These are phyloP conservation scores for Apis florea DNA, from an alignment of 1,140 invertebrate species.

Conservation along the genomic window DNA sequence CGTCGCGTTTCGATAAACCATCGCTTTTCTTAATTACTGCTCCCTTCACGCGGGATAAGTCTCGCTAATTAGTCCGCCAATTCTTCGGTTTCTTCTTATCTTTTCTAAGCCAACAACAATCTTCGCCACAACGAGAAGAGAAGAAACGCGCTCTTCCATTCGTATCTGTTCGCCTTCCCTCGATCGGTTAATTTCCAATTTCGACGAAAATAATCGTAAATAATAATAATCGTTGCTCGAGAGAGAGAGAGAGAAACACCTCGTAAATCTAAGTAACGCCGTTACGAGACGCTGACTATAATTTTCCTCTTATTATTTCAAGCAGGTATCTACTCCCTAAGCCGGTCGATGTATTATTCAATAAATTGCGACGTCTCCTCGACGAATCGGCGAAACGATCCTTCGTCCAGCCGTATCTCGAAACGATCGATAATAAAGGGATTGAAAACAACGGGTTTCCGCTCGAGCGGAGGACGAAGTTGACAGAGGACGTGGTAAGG, in stretches of 20 bases:
- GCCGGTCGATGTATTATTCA: neutral
- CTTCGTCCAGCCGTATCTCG: neutral
- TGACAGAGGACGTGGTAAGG: neutral
- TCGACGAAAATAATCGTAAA: neutral
- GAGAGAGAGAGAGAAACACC: no score
- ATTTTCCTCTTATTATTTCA: constrained; percentile 1
- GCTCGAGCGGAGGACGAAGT: neutral
- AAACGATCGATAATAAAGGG: neutral
- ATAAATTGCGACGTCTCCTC: neutral
- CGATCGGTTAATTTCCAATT: constrained; percentile 11
- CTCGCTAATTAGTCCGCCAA: constrained; percentile 50
- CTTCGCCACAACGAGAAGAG: no score
- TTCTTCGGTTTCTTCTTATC: neutral
- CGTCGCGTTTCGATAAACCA: constrained; percentile 55
- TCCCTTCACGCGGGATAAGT: constrained; percentile 14
- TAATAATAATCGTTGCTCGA: no score
- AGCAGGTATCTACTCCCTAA: neutral
- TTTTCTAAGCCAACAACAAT: neutral
- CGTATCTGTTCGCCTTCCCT: no score
- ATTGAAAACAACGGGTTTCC: neutral
- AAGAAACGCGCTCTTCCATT: constrained; percentile 29
- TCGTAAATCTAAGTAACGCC: no score
- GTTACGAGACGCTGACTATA: neutral
- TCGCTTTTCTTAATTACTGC: constrained; percentile 58
- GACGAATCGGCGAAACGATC: neutral